phyloP scores from a whole-genome alignment of 1,140 invertebrate species.

The Drosophila kanapiae region DNA sequence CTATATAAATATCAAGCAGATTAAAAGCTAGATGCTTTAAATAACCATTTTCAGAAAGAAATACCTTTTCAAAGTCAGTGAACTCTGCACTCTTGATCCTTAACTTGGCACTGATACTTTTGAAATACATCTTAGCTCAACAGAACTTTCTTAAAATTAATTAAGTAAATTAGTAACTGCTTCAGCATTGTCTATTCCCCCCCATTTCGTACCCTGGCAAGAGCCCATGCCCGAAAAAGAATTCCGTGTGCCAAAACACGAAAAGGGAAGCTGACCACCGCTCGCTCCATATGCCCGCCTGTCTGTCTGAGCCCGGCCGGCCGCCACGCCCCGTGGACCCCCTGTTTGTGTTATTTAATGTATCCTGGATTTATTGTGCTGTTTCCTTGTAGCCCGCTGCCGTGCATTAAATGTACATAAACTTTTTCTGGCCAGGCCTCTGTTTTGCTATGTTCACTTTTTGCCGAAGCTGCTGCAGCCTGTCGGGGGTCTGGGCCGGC shows the following conservation, averaged over 20 bases:
- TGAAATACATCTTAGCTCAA: background rate
- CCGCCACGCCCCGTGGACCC: constrained; percentile 24
- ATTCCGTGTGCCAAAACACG: constrained; percentile 65
- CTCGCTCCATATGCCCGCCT: constrained; percentile 52
- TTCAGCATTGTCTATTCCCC: background rate
- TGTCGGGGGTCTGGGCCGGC: constrained; percentile 54
- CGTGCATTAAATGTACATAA: constrained; percentile 79
- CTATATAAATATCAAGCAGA: too few relatives aligned
- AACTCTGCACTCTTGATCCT: too few relatives aligned
- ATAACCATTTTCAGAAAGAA: too few relatives aligned
- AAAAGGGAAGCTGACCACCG: constrained; percentile 81
- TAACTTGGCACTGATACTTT: too few relatives aligned
- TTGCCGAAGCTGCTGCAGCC: constrained; percentile 38
- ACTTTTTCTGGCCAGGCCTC: constrained; percentile 57
- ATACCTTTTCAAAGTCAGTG: too few relatives aligned
- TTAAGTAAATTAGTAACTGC: background rate
- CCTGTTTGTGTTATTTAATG: constrained; percentile 75
- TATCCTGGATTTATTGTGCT: constrained; percentile 82
- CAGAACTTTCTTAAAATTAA: background rate
- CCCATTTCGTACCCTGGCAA: constrained; percentile 12
- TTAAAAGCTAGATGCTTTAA: too few relatives aligned
- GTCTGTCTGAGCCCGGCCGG: constrained; percentile 42
- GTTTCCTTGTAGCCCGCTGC: constrained; percentile 76
- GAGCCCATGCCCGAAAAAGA: constrained; percentile 29
- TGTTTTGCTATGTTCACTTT: constrained; percentile 37